These are phyloP conservation scores for Cataglyphis hispanica DNA, from an alignment of 1,140 invertebrate genomes.

Conservation along the genomic window DNA sequence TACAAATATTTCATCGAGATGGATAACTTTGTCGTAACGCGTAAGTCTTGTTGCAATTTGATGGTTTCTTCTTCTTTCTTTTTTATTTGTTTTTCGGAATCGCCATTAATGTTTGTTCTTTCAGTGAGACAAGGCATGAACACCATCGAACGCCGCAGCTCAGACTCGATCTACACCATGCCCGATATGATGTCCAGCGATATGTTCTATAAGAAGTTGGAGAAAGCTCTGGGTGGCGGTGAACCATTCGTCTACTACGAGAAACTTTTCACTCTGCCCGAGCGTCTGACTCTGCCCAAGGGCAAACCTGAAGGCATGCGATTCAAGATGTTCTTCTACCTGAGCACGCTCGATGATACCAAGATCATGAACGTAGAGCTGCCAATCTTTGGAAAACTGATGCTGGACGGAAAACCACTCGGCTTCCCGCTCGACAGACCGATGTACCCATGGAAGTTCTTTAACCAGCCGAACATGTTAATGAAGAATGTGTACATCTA, in stretches of 20 bases:
- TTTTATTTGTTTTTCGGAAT: background rate
- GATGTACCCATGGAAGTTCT: conserved; percentile 79
- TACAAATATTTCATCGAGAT: conserved; percentile 85
- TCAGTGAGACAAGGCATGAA: conserved; percentile 85
- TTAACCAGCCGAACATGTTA: conserved; percentile 83
- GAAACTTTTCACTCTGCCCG: conserved; percentile 82
- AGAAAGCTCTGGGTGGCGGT: conserved; percentile 80
- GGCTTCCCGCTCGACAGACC: conserved; percentile 90
- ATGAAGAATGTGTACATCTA: conserved; percentile 84
- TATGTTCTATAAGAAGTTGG: conserved; percentile 86
- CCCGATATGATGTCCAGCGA: conserved; percentile 86
- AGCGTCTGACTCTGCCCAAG: conserved; percentile 84
- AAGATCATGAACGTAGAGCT: conserved; percentile 71
- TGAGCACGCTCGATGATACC: conserved; percentile 82
- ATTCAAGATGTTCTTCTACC: conserved; percentile 84
- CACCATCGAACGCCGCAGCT: conserved; percentile 83
- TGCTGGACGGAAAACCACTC: conserved; percentile 87
- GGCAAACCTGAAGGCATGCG: conserved; percentile 84
- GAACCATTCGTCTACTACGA: conserved; percentile 82
- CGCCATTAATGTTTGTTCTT: background rate
- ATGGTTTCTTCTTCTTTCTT: background rate
- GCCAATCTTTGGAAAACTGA: conserved; percentile 78
- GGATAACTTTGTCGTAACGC: conserved; percentile 84
- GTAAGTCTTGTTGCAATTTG: conserved; percentile 74
- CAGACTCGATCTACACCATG: conserved; percentile 83